These are phyloP conservation scores for Leptopilina drosophilae DNA, from an alignment of 2,888 invertebrate species.

Conservation along the genomic window DNA sequence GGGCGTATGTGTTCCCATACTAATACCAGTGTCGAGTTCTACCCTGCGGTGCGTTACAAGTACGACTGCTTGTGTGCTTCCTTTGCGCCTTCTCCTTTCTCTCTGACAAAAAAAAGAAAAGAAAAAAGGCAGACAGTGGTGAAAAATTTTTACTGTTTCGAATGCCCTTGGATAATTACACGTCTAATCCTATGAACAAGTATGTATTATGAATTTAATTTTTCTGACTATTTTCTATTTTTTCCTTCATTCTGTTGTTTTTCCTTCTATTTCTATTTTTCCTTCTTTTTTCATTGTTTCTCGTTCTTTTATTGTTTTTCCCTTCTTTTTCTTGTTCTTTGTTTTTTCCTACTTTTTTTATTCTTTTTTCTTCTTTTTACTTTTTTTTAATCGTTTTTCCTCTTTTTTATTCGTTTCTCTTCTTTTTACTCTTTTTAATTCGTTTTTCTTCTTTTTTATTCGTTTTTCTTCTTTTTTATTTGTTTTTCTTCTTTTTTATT, in stretches of 20 bases:
- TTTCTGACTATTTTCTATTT: background rate
- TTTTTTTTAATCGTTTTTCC: background rate
- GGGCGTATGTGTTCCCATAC: slow-evolving; percentile 68
- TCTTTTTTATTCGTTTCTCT: too few species aligned
- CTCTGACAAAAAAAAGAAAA: too few species aligned
- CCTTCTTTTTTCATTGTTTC: too few species aligned
- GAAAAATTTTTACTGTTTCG: slow-evolving; percentile 28
- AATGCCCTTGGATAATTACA: slow-evolving; percentile 27
- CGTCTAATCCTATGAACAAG: slow-evolving; percentile 4
- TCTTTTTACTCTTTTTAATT: too few species aligned
- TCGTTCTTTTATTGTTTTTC: too few species aligned
- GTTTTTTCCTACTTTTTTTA: background rate
- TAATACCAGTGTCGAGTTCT: slow-evolving; percentile 61
- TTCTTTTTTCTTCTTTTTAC: too few species aligned
- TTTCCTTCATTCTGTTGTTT: too few species aligned
- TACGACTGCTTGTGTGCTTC: slow-evolving; percentile 38
- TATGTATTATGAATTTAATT: slow-evolving; percentile 20
- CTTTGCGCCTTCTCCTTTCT: slow-evolving; percentile 16
- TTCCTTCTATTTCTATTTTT: too few species aligned
- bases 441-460: too few species aligned
- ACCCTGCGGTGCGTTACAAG: slow-evolving; percentile 56
- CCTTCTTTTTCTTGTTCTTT: too few species aligned
- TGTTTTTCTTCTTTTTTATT: too few species aligned
- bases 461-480: too few species aligned
- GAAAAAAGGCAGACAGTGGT: slow-evolving; percentile 14